Conservation (phyloP, 2,113 vertebrate genomes). For the Cichladusa arquata region DNA sequence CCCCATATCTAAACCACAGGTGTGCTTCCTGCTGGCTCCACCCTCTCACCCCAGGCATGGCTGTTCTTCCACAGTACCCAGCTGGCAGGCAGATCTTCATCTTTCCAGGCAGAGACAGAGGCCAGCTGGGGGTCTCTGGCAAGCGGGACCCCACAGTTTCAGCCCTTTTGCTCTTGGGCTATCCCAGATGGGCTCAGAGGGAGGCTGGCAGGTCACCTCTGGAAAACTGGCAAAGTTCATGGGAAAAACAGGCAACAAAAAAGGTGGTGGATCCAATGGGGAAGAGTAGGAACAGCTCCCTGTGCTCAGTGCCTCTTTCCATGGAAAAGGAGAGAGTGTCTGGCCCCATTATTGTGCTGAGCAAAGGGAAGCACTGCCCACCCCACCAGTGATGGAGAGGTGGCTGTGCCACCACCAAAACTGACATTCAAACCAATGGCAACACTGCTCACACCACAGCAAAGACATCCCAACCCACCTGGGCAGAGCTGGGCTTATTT, state of each 20-base stretch:
- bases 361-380: fast-evolving
- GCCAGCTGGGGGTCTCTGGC: neutral
- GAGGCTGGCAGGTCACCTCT: neutral
- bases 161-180: neutral
- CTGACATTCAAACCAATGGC: neutral
- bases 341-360: fast-evolving
- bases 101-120: neutral
- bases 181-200: neutral
- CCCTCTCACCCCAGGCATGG: fast-evolving
- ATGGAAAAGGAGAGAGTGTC: neutral
- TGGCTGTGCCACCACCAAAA: neutral
- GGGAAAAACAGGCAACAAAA: neutral
- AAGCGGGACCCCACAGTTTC: neutral
- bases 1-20: neutral
- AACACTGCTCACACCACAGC: neutral
- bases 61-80: neutral
- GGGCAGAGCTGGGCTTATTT: neutral
- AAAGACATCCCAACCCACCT: neutral
- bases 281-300: neutral
- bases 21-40: neutral
- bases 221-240: neutral
- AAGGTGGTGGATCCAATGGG: neutral
- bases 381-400: no score
- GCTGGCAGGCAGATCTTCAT: neutral
- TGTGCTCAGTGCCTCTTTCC: neutral